Base-by-base conservation (phyloP, 2,888 invertebrate species). In the Atethmia centrago region DNA sequence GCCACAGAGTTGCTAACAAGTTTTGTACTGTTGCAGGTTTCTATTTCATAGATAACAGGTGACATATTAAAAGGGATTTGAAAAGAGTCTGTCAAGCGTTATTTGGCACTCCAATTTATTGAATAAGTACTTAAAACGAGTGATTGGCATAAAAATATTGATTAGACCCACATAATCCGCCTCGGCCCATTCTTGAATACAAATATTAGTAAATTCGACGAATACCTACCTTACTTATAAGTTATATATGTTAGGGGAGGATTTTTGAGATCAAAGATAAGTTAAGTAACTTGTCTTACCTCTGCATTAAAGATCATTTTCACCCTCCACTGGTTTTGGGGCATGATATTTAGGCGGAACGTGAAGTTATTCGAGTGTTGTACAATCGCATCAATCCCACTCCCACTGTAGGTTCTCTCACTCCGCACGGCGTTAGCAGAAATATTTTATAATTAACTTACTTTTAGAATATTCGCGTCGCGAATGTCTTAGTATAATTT, bases 71-170 rank as follows among this genome's bases (percentile, higher is more conserved):
- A 59, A 56, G 49, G 49, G 55, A 31, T 62, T 62, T 55, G 16
- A 64, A 64, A 28, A 79, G 80, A 84, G 75, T 76, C 81, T 84
- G 80, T 76, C 77, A 78, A 84, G 84, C 53, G 71, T 77, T 59
- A 77, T 86, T 86, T 85, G 86, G 84, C 84, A 85, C 81, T 9
- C 59, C 19, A 59, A 62, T 56, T 69, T 70, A 75, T 56, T 71
- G 19, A 71, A 71, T 73, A 71, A 67, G 51, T 77, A 66, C 59
- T 65, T 62, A 55, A 16, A 65, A 69, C 49, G 45, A 64, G 16
- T 28, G 58, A 64, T 51, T 55, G 47, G 36, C 77, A 51, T 82
- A 45, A 36, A 65, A 76, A 49, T 64, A 58, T 66, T 63, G 28
- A 51, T 80, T 40, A 62, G 19, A 61, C 25, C 49, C 63, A 74